These are phyloP conservation scores for Oscheius myriophilus DNA, from an alignment of 2,888 invertebrate genomes.

Conservation along the genomic window DNA sequence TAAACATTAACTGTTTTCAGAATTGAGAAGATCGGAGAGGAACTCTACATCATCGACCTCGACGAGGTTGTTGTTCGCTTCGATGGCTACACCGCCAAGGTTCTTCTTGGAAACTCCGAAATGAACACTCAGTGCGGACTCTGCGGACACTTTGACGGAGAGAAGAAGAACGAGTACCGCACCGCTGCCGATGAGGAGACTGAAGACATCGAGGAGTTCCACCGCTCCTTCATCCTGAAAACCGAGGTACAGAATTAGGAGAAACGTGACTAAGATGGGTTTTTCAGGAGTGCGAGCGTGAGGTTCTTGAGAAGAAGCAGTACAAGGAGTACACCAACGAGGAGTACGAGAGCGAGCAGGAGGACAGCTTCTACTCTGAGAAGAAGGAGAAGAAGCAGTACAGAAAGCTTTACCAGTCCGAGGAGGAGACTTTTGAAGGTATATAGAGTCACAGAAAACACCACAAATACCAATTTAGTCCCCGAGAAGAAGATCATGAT, in stretches of 20 bases:
- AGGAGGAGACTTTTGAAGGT: constrained; percentile 25
- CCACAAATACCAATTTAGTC: constrained; percentile 38
- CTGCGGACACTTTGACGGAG: constrained; percentile 67
- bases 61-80: constrained; percentile 58
- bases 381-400: constrained; percentile 43
- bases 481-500: constrained; percentile 54
- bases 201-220: constrained; percentile 62
- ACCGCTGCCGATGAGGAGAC: constrained; percentile 55
- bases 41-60: constrained; percentile 46
- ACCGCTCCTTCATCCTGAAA: constrained; percentile 58
- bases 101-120: constrained; percentile 49
- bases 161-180: constrained; percentile 58
- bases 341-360: constrained; percentile 56
- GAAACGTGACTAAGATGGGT: constrained; percentile 30
- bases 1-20: constrained; percentile 31
- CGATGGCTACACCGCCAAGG: constrained; percentile 58
- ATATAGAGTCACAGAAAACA: neutral
- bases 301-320: constrained; percentile 17
- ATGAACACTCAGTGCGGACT: constrained; percentile 65
- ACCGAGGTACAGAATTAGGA: constrained; percentile 30
- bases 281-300: constrained; percentile 37
- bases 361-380: neutral
- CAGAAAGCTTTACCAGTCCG: constrained; percentile 34
- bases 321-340: constrained; percentile 39
- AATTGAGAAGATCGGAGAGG: constrained; percentile 43